Evolutionary conservation across 2,113 vertebrate genomes (phyloP).

Genomic region (Meleagris gallopavo): DNA sequence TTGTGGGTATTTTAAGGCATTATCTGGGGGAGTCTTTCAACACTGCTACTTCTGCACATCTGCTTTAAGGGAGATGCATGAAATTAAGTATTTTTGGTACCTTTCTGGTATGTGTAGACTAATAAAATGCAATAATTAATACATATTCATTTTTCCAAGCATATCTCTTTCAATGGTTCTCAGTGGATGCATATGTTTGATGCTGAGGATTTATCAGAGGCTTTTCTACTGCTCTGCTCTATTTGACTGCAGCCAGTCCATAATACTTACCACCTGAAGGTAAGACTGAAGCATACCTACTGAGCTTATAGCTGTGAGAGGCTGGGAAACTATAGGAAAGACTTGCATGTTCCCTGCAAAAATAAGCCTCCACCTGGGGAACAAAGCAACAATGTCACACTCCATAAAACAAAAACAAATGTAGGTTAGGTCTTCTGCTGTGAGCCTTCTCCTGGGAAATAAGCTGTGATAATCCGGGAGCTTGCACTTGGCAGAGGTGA

Average conservation of each 20-base stretch:
- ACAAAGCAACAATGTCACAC: not conserved
- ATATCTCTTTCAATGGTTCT: not conserved
- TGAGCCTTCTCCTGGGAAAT: not conserved
- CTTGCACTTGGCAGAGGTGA: not conserved
- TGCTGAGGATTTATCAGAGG: not conserved
- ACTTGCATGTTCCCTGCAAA: not conserved
- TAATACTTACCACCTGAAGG: constrained; percentile 13
- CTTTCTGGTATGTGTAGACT: not conserved
- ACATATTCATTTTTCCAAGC: constrained; percentile 29
- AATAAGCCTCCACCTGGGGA: not conserved
- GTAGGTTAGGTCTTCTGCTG: not conserved
- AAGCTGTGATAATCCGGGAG: not conserved
- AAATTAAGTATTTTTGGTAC: not conserved
- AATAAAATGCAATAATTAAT: constrained; percentile 23
- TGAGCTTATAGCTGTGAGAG: not conserved
- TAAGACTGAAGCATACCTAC: not conserved
- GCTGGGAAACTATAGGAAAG: not conserved
- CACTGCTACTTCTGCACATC: not conserved
- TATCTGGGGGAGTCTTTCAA: constrained; percentile 41
- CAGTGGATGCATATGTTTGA: not conserved
- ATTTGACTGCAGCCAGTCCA: not conserved
- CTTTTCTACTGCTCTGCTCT: not conserved
- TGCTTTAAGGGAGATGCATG: constrained; percentile 1
- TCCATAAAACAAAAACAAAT: not conserved
- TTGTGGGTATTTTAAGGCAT: constrained; percentile 40